Evolutionary conservation across 1,140 invertebrate species (phyloP), one percentile per base, ranked within the genome.

Genomic region (Anoplolepis gracilipes): DNA sequence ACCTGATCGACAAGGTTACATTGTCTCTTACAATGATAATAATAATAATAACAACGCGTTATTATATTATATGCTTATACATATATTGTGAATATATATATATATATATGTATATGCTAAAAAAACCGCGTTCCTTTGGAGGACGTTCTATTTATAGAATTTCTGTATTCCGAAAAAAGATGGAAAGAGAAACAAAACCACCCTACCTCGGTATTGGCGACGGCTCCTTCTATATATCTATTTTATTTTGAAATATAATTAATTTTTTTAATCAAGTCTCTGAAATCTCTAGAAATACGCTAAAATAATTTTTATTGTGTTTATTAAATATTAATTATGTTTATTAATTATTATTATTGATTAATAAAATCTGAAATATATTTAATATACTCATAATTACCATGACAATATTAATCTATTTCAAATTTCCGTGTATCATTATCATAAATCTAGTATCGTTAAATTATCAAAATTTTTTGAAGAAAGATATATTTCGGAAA

Each of bases 1-100:
- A 92, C 88, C 90, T 92, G 86, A 75, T 79, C 76, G 87, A 89
- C 73, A 87, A 91, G 90, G 90, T 92, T 91, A 89, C 62, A 78
- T 11, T 72, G 19, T 72, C 28, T 72, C n/a, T 22, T 79, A 53
- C 36, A 36, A 88, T 49, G 75, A 90, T 88, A 77, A 90, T 88
- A 77, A 90, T 86, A 72, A 84, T 89, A 36, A 65, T 65, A 67
- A 87, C 75, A 90, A 90, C 84, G 90, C 61, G 87, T 91, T 92
- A 88, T 92, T 92, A 91, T 69, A 42, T 42, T 85, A 77, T 57
- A 87, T 84, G 70, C 33, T 72, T 73, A 72, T 87, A 88, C 59
- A 81, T 85, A 85, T 67, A 79, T 88, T 73, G 86, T 85, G 87
- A 36, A 85, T 84, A 87, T 69, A 81, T 55, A 36, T 36, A 36